Evolutionary conservation across 2,888 invertebrate species (phyloP).

Genomic region (Siphlonurus alternatus): DNA sequence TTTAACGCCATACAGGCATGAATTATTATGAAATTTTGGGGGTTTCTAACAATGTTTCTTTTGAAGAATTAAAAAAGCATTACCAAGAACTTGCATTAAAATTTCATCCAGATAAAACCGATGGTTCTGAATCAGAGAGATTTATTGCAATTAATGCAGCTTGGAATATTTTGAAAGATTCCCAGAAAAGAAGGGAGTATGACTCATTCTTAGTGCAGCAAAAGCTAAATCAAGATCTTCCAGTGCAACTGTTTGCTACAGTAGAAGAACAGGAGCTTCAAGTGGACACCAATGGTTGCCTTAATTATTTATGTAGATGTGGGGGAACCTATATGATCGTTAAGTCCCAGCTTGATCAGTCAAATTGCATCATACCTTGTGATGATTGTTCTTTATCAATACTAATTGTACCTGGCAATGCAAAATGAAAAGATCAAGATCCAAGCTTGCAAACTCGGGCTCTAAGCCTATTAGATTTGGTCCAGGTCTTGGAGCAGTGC

Average conservation of each 20-base stretch:
- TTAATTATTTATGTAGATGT: background rate
- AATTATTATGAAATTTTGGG: background rate
- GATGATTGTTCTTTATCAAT: background rate
- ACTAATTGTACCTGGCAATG: background rate
- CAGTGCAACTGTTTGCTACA: background rate
- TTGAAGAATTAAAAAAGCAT: background rate
- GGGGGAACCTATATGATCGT: background rate
- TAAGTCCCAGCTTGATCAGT: background rate
- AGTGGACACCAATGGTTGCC: background rate
- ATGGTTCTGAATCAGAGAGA: background rate
- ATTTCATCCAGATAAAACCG: background rate
- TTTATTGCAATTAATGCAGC: background rate
- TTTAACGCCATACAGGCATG: background rate
- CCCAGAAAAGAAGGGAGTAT: background rate
- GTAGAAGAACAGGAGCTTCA: background rate
- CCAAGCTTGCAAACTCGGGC: no score
- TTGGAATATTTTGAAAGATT: background rate
- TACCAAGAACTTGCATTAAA: background rate
- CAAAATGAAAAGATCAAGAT: background rate
- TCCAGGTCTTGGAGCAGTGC: background rate
- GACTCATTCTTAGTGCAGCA: background rate
- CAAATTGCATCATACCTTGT: background rate
- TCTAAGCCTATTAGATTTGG: no score
- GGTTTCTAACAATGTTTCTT: background rate
- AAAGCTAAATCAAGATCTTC: background rate